phyloP scores from a whole-genome alignment of 2,888 invertebrate genomes.

The Eledone cirrhosa region DNA sequence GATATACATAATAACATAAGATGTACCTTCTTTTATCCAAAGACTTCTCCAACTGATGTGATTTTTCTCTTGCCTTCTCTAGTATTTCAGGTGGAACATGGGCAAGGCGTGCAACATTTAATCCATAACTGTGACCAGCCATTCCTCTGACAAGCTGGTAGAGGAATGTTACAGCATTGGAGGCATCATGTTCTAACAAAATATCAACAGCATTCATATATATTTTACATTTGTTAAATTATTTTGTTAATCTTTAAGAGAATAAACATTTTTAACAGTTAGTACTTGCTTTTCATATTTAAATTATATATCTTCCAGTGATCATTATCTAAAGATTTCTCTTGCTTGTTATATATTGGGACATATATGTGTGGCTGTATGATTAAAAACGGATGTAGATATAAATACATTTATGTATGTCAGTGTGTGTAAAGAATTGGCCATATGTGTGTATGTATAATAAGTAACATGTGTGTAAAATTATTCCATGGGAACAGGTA shows the following conservation, averaged over 20 bases:
- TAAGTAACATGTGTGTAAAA: no score
- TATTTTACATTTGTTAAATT: background rate
- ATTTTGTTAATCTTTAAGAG: background rate
- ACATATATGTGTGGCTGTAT: no score
- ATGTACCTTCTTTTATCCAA: slow-evolving; percentile 41
- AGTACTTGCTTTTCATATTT: background rate
- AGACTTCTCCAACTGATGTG: slow-evolving; percentile 45
- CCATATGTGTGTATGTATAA: no score
- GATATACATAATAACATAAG: no score
- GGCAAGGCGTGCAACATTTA: slow-evolving; percentile 67
- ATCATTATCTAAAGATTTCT: background rate
- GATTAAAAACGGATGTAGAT: no score
- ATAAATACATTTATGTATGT: no score
- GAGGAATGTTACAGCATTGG: slow-evolving; percentile 61
- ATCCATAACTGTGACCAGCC: slow-evolving; percentile 66
- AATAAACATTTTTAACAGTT: background rate
- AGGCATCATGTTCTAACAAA: slow-evolving; percentile 21
- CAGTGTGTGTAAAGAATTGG: no score
- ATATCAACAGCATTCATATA: background rate
- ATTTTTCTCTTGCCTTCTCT: slow-evolving; percentile 45
- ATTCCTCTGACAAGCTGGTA: slow-evolving; percentile 63
- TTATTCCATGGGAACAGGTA: no score
- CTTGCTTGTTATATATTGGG: no score
- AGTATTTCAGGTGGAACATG: slow-evolving; percentile 58
- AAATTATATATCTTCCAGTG: background rate